Evolutionary conservation across 1,140 invertebrate species (phyloP).

Genomic region (Tetramorium parvispinum): DNA sequence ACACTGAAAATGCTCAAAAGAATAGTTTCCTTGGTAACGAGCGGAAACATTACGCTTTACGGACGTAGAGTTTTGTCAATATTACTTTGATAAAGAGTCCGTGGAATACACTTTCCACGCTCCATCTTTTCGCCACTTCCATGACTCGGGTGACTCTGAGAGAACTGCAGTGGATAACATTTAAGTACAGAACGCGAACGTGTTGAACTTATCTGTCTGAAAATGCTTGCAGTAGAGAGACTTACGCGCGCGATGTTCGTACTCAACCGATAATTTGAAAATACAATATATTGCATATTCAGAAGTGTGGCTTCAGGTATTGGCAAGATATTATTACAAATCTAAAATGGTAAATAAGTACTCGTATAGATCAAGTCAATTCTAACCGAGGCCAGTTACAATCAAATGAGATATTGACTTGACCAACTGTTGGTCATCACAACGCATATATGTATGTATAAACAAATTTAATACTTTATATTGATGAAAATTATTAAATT

Average conservation of each 20-base stretch:
- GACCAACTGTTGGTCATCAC: not conserved
- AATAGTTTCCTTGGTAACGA: constrained; percentile 38
- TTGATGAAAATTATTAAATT: not conserved
- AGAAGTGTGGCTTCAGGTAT: not conserved
- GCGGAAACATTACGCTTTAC: not conserved
- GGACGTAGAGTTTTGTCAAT: constrained; percentile 42
- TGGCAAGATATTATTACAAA: not conserved
- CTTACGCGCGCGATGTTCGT: not conserved
- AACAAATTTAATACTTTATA: not conserved
- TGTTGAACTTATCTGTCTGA: not conserved
- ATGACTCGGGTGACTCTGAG: not conserved
- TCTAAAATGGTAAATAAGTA: not conserved
- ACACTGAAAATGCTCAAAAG: not conserved
- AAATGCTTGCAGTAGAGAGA: not conserved
- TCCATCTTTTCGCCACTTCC: constrained; percentile 14
- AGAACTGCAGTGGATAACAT: constrained; percentile 24
- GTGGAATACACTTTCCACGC: not conserved
- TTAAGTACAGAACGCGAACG: not conserved
- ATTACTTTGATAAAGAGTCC: not conserved
- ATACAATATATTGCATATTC: not conserved
- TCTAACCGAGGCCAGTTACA: not conserved
- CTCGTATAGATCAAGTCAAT: not conserved
- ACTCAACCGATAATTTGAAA: constrained; percentile 33
- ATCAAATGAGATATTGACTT: not conserved
- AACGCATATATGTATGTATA: not conserved